Evolutionary conservation across 2,888 invertebrate species (phyloP).

Genomic region (Rhagium mordax): DNA sequence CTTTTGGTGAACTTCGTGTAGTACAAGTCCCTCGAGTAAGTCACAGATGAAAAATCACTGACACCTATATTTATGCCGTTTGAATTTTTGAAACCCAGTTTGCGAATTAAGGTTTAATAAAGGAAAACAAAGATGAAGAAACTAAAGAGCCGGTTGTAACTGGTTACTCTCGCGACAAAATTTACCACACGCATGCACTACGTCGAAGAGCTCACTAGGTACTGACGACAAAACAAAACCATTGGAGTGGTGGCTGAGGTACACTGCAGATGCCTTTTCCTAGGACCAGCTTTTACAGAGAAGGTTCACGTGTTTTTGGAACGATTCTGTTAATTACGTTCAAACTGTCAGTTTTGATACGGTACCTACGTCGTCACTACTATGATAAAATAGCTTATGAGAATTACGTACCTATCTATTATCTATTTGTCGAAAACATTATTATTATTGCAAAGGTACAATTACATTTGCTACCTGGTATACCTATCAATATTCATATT

Average conservation of each 20-base stretch:
- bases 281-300: slow-evolving; percentile 60
- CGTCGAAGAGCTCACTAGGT: slow-evolving; percentile 59
- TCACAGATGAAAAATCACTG: slow-evolving; percentile 47
- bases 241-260: slow-evolving; percentile 55
- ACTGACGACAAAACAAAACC: slow-evolving; percentile 54
- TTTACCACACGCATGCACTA: slow-evolving; percentile 47
- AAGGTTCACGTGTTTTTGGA: slow-evolving; percentile 60
- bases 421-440: slow-evolving; percentile 18
- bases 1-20: slow-evolving; percentile 49
- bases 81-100: slow-evolving; percentile 52
- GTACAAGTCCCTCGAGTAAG: slow-evolving; percentile 40
- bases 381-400: slow-evolving; percentile 40
- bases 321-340: slow-evolving; percentile 25
- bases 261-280: slow-evolving; percentile 59
- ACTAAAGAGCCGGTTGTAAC: slow-evolving; percentile 51
- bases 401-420: slow-evolving; percentile 44
- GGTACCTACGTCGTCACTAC: slow-evolving; percentile 39
- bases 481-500: too few species aligned
- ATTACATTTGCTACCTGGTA: too few species aligned
- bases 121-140: slow-evolving; percentile 36
- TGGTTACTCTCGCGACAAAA: slow-evolving; percentile 43
- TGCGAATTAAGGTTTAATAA: slow-evolving; percentile 25
- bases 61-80: slow-evolving; percentile 45
- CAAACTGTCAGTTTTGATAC: slow-evolving; percentile 34
- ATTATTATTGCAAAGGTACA: too few species aligned